Evolutionary conservation across 1,140 invertebrate genomes (phyloP), one percentile per base, ranked within the genome.

Genomic region (Drosophila subobscura): DNA sequence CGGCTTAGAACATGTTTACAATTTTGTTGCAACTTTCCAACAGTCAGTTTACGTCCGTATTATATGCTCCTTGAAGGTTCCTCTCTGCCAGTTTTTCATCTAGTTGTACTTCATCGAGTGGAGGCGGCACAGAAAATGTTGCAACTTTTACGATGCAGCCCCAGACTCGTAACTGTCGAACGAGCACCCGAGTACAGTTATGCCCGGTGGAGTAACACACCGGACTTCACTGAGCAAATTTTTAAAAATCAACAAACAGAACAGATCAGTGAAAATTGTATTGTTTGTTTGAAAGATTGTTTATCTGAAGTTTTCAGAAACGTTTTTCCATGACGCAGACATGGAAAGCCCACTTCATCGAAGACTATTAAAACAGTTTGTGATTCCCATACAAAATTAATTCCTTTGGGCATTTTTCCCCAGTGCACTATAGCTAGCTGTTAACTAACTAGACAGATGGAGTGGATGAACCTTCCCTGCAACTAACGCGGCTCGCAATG

Each of bases 141-240:
- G 78, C 78, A 81, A 66, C 79, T 81, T 73, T 78, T 74, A 81
- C 79, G 77, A 80, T 49, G 49, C 45, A 61, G 33, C 33, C 33
- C 33, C 33, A 37, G 33, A 37, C 63, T 55, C 68, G 79, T 40
- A 83, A 83, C 59, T 79, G 79, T 81, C 79, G 76, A 83, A 64
- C 63, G 70, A 58, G 64, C 70, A 64, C 44, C 55, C 68, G 60
- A 81, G 73, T 64, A 65, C 73, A 68, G 54, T 66, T 60, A 49
- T 56, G 51, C 54, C 40, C 55, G 49, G 71, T 45, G 71, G 45
- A 51, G 45, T 52, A 66, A 67, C 37, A 56, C 50, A 57, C 47
- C 70, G 68, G 33, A 72, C 68, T 58, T 53, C 33, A 37, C 33
- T 37, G 33, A 37, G 33, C 10, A 12, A 37, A 20, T 20, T 0